Evolutionary conservation across 37 sponge, comb jelly and placozoan genomes (phyloP).

Genomic region (Chondrilla cf. caribensis): DNA sequence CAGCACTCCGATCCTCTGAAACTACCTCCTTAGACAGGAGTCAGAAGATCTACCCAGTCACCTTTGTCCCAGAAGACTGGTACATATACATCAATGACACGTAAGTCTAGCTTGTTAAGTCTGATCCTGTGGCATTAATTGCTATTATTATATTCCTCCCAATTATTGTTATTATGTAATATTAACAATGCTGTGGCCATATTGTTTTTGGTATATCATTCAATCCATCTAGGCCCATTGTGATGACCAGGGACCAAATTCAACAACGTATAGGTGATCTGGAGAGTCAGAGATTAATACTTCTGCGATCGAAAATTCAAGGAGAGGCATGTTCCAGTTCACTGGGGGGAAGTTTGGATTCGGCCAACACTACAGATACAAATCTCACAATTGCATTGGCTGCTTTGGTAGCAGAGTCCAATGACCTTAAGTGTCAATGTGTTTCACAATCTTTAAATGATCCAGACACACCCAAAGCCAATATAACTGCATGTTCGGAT

Average conservation of each 20-base stretch:
- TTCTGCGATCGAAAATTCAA: background rate
- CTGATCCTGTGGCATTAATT: no score
- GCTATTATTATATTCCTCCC: no score
- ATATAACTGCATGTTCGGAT: background rate
- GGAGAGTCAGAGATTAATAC: background rate
- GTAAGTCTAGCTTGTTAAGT: no score
- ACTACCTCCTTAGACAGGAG: background rate
- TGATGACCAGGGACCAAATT: background rate
- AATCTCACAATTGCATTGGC: background rate
- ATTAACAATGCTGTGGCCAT: no score
- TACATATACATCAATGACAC: background rate
- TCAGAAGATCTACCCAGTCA: constrained; percentile 26
- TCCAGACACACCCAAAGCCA: background rate
- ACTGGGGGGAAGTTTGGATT: background rate
- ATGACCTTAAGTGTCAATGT: background rate
- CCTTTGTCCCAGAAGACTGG: constrained; percentile 38
- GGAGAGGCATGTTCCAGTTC: background rate
- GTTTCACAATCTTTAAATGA: background rate
- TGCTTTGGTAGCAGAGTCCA: background rate
- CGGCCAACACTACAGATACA: background rate
- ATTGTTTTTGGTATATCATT: no score
- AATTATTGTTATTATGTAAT: no score
- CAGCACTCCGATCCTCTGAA: constrained; percentile 18
- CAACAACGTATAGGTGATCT: background rate
- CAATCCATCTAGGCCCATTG: background rate